Evolutionary conservation across 2,797 vertebrate genomes (phyloP).

Genomic region (Sciurus carolinensis): DNA sequence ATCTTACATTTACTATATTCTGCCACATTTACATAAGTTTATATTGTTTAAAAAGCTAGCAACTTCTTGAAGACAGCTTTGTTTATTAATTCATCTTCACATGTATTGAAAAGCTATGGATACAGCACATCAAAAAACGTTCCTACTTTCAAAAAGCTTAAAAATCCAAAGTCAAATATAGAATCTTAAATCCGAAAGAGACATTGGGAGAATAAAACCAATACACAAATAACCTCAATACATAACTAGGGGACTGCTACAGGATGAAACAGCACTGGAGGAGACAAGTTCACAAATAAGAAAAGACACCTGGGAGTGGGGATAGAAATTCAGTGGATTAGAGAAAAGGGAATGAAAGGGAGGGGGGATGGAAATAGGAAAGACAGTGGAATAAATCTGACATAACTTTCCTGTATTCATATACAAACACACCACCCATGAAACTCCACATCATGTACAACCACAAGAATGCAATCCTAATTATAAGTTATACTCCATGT

Average conservation of each 20-base stretch:
- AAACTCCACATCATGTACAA: too few relatives aligned
- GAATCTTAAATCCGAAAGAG: constrained; percentile 1
- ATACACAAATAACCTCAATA: background rate
- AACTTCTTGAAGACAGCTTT: background rate
- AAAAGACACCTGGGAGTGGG: background rate
- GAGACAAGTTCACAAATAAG: background rate
- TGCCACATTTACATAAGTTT: background rate
- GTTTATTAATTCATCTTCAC: background rate
- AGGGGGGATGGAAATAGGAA: too few relatives aligned
- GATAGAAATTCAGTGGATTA: too few relatives aligned
- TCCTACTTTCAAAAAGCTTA: background rate
- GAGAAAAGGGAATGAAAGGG: too few relatives aligned
- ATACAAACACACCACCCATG: too few relatives aligned
- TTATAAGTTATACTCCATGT: too few relatives aligned
- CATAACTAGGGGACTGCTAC: background rate
- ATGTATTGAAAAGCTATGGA: background rate
- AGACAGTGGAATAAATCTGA: too few relatives aligned
- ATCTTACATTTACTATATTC: background rate
- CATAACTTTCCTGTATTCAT: too few relatives aligned
- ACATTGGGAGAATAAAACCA: background rate
- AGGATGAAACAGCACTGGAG: background rate
- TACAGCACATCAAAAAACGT: background rate
- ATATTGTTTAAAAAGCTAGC: constrained; percentile 33
- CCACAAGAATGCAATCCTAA: too few relatives aligned
- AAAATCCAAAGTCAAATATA: background rate